A percentile compares a stretch with the other conserved stretches of the same genome.
These are phyloP conservation scores for Sebastes iracundus DNA, from an alignment of 2,797 vertebrate species.

Conservation along the genomic window DNA sequence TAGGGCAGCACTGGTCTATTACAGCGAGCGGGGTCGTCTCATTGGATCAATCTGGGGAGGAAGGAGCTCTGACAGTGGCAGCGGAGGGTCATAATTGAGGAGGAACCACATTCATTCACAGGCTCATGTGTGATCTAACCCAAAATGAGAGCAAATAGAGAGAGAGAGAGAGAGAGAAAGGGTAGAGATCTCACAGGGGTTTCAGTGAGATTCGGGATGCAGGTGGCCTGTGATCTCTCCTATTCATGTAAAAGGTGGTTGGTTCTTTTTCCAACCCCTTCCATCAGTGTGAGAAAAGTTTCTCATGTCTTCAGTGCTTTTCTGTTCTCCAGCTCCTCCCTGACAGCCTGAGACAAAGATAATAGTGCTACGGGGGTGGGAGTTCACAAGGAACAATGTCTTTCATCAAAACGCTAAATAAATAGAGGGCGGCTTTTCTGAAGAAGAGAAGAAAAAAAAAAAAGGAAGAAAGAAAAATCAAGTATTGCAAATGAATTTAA, in stretches of 20 bases:
- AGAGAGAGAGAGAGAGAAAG: not conserved
- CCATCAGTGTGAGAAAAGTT: conserved; percentile 45
- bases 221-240: conserved; percentile 45
- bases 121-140: conserved; percentile 6
- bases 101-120: conserved; percentile 19
- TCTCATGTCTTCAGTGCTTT: conserved; percentile 46
- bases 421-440: conserved; percentile 71
- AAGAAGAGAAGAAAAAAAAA: conserved; percentile 24
- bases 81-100: conserved; percentile 26
- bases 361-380: conserved; percentile 58
- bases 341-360: conserved; percentile 73
- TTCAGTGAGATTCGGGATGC: conserved; percentile 18
- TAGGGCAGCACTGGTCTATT: conserved; percentile 21
- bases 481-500: conserved; percentile 81
- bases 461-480: conserved; percentile 48
- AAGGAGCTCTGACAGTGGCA: conserved; percentile 10
- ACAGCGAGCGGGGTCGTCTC: conserved; percentile 40
- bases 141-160: not conserved
- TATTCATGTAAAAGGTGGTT: conserved; percentile 31
- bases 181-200: not conserved
- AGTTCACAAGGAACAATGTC: conserved; percentile 74
- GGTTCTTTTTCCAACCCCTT: not conserved
- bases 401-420: conserved; percentile 75
- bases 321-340: conserved; percentile 53
- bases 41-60: conserved; percentile 54